Base-by-base conservation (phyloP, 2,113 vertebrate species). In the Coryphaenoides rupestris region DNA sequence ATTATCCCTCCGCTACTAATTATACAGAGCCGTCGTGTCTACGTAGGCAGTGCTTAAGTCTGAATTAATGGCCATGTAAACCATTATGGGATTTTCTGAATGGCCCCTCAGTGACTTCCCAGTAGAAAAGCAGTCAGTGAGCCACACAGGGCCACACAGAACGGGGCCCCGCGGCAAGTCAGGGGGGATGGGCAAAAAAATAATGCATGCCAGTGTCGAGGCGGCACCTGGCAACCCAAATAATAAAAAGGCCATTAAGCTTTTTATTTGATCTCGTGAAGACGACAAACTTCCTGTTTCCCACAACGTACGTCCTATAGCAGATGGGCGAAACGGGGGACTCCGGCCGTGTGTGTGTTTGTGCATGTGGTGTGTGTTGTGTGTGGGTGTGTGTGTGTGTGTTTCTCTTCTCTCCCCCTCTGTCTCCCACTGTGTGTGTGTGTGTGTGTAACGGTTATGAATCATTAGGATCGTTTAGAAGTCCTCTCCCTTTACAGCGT, bases 1-100 rank as follows among this genome's bases (percentile, higher is more conserved):
- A 70, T 81, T 76, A 70, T 75, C 78, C 59, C 58, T 62, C 49
- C 55, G 52, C n/a, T 1, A 70, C 79, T 78, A 57, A 74, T 83
- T 79, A 73, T 63, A 81, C 69, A 70, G 70, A 72, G 67, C 74
- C 68, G 67, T 55, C 70, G 63, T 77, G 58, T 80, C 77, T 76
- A 55, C 23, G 77, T 70, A 45, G 70, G 57, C 72, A 54, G 66
- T 60, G 58, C 78, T 70, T 84, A 81, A 81, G 82, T 73, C 76
- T 58, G 70, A 82, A 83, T 85, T 84, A 87, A 88, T 78, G 75
- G 76, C 47, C 62, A 59, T 75, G 74, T 81, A 79, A 83, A 86
- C 63, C 71, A 73, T 72, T 69, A 54, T 45, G 66, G 73, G 75
- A 69, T 64, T 72, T n/a, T 33, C 69, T 76, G 71, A 85, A 81